These are phyloP conservation scores for Aleiodes testaceus DNA, from an alignment of 2,888 invertebrate genomes.

Conservation along the genomic window DNA sequence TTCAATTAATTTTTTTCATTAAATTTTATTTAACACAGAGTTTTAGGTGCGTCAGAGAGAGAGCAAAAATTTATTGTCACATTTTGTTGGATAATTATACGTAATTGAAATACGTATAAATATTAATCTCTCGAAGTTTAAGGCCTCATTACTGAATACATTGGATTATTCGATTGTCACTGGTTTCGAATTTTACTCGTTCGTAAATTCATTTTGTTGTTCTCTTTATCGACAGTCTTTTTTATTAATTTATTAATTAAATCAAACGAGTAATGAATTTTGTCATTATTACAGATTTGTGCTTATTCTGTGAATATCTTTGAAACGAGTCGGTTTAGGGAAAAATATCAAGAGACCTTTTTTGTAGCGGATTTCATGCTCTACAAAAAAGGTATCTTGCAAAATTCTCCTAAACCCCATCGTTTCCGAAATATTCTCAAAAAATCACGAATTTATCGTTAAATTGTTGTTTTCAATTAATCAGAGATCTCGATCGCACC, in stretches of 20 bases:
- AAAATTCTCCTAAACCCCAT: too few relatives aligned
- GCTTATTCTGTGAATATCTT: too few relatives aligned
- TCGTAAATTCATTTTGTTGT: not conserved
- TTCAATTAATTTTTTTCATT: slow-evolving; percentile 35
- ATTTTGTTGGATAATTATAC: slow-evolving; percentile 16
- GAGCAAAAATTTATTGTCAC: slow-evolving; percentile 41
- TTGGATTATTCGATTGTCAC: slow-evolving; percentile 42
- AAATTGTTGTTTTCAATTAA: not conserved
- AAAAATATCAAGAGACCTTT: too few relatives aligned
- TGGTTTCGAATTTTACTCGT: slow-evolving; percentile 41
- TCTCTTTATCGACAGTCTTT: slow-evolving; percentile 36
- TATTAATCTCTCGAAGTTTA: slow-evolving; percentile 30
- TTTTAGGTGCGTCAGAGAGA: slow-evolving; percentile 51
- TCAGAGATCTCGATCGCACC: slow-evolving; percentile 60
- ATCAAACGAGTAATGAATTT: slow-evolving; percentile 3
- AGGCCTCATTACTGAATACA: slow-evolving; percentile 42
- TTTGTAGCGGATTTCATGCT: too few relatives aligned
- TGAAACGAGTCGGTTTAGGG: too few relatives aligned
- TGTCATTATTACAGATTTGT: not conserved
- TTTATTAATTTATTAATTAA: slow-evolving; percentile 17
- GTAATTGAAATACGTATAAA: slow-evolving; percentile 9
- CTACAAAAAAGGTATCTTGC: too few relatives aligned
- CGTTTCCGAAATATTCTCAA: too few relatives aligned
- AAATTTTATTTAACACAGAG: slow-evolving; percentile 60
- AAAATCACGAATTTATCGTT: too few relatives aligned